phyloP scores from a whole-genome alignment of 2,113 vertebrate genomes.

The Megalops atlanticus region DNA sequence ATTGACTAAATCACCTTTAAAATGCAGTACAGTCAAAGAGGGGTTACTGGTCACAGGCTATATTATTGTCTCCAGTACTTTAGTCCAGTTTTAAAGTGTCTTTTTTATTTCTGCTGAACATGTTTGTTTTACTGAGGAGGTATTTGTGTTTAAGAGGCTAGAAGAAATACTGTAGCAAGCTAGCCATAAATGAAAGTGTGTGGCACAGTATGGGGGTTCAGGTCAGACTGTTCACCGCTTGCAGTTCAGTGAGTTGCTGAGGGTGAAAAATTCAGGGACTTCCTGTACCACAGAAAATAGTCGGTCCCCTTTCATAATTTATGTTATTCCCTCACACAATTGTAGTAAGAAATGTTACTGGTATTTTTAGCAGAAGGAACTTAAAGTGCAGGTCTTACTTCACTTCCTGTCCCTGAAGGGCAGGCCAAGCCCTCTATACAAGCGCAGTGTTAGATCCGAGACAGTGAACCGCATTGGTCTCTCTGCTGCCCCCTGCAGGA shows the following conservation, averaged over 20 bases:
- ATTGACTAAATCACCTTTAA: no score
- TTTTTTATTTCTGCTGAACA: background rate
- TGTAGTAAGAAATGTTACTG: background rate
- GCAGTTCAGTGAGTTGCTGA: background rate
- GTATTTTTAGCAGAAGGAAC: background rate
- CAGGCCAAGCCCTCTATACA: background rate
- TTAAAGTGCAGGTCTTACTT: background rate
- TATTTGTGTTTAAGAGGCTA: background rate
- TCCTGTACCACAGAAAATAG: background rate
- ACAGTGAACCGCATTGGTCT: background rate
- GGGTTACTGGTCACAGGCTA: no score
- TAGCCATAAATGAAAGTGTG: no score
- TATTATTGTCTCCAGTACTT: no score
- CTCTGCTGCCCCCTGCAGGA: slow-evolving; percentile 72
- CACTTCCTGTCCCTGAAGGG: background rate
- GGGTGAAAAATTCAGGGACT: background rate
- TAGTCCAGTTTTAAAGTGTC: background rate
- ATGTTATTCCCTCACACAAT: background rate
- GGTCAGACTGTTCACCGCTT: no score
- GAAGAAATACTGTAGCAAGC: no score
- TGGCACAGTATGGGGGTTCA: no score
- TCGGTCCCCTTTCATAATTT: background rate
- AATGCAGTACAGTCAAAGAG: no score
- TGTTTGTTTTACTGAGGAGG: background rate
- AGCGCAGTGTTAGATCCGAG: background rate